These are phyloP conservation scores for Prochilodus magdalenae DNA, from an alignment of 2,113 vertebrate species.

Conservation along the genomic window DNA sequence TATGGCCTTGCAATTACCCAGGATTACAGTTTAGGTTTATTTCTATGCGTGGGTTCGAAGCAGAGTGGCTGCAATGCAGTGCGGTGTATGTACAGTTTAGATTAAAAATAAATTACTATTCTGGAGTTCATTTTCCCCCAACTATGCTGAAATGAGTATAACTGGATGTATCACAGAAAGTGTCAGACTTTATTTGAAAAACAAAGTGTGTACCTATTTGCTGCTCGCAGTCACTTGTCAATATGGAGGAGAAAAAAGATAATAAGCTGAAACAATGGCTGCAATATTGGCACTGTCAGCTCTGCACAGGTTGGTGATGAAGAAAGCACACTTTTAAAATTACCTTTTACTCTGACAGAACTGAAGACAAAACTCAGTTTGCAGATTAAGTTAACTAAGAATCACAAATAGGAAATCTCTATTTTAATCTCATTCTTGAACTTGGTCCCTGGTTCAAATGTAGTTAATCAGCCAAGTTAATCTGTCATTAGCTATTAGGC, in stretches of 20 bases:
- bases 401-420: background rate
- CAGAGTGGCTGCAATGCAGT: conserved; percentile 2
- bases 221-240: conserved; percentile 5
- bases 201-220: background rate
- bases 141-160: background rate
- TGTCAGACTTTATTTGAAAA: background rate
- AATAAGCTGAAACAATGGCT: background rate
- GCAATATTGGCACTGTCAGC: background rate
- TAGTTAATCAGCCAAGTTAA: too few species aligned
- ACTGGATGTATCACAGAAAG: background rate
- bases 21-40: conserved; percentile 49
- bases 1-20: conserved; percentile 46
- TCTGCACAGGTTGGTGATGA: background rate
- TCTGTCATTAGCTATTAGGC: too few species aligned
- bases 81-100: background rate
- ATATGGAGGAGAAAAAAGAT: background rate
- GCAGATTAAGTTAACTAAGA: background rate
- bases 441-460: background rate
- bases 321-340: background rate
- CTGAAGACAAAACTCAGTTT: background rate
- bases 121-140: background rate
- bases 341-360: background rate
- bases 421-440: background rate
- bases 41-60: conserved; percentile 22
- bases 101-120: conserved; percentile 25